Conservation (phyloP, 2,888 invertebrate genomes). For the Furcula furcula region DNA sequence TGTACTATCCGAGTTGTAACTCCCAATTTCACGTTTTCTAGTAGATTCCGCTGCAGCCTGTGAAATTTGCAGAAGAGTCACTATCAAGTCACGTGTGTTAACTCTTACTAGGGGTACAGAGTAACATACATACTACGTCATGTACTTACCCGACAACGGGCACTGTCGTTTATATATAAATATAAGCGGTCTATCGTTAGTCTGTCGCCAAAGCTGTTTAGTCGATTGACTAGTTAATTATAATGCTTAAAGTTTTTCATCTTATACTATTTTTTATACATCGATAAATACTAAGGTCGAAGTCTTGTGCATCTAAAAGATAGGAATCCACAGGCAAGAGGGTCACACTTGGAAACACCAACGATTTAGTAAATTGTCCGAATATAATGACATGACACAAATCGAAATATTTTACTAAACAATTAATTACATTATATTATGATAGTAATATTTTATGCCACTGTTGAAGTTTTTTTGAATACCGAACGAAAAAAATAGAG, state of each 20-base stretch:
- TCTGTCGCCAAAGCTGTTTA: conserved; percentile 43
- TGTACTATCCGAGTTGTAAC: no score
- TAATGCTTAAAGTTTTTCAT: conserved; percentile 39
- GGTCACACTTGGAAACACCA: conserved; percentile 27
- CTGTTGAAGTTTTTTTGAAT: no score
- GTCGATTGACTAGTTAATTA: conserved; percentile 61
- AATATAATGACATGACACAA: conserved; percentile 28
- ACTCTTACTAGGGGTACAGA: no score
- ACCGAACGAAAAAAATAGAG: no score
- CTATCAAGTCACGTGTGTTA: no score
- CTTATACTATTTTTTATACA: conserved; percentile 52
- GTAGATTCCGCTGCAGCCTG: no score
- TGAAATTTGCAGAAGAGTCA: no score
- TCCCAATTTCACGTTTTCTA: no score
- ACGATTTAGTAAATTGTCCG: conserved; percentile 41
- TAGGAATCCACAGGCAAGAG: conserved; percentile 55
- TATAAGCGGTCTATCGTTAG: conserved; percentile 37
- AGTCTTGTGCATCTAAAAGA: conserved; percentile 63
- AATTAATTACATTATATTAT: conserved; percentile 13
- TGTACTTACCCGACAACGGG: conserved; percentile 10
- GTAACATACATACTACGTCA: no score
- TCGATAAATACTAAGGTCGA: conserved; percentile 44
- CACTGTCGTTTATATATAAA: conserved; percentile 25
- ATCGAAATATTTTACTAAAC: conserved; percentile 6
- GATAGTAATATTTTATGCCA: no score